Evolutionary conservation across 2,113 vertebrate species (phyloP).

Genomic region (Poecile atricapillus): DNA sequence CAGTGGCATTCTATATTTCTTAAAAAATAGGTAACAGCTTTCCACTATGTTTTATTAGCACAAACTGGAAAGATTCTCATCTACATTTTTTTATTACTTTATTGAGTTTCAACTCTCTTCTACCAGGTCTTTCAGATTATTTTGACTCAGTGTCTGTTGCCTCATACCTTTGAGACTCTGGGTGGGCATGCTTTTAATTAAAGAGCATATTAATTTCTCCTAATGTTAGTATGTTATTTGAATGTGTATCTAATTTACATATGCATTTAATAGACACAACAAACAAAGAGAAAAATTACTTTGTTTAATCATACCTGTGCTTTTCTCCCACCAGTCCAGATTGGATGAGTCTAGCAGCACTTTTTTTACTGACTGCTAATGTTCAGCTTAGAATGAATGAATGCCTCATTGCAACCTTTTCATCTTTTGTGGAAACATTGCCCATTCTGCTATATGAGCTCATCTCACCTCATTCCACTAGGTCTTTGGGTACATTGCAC

Average conservation of each 20-base stretch:
- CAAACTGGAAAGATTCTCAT: not conserved
- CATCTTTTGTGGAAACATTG: not conserved
- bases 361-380: not conserved
- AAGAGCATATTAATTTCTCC: not conserved
- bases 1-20: not conserved
- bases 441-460: not conserved
- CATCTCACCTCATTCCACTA: not conserved
- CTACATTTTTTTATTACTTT: not conserved
- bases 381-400: not conserved
- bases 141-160: not conserved
- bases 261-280: not conserved
- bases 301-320: not conserved
- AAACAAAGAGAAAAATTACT: not conserved
- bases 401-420: not conserved
- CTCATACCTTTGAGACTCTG: not conserved
- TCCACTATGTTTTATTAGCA: not conserved
- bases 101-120: not conserved
- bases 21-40: not conserved
- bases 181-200: not conserved
- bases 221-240: not conserved
- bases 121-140: not conserved
- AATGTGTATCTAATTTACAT: not conserved
- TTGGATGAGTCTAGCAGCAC: not conserved
- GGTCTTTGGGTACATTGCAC: not conserved
- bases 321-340: not conserved